Base-by-base conservation (phyloP, 2,113 vertebrate species). In the Neolamprologus variostigma region DNA sequence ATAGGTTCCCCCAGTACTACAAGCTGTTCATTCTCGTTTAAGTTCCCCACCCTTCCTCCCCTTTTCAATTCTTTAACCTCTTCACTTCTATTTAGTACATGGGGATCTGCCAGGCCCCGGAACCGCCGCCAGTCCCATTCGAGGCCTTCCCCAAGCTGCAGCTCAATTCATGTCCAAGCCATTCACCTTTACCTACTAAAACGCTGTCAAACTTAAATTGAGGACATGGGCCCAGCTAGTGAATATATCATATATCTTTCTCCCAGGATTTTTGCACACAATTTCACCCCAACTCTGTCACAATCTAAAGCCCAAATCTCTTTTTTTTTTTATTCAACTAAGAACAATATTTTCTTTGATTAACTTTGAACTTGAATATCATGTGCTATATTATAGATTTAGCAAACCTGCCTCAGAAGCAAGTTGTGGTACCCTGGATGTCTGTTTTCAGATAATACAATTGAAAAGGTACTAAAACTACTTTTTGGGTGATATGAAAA, bases 171-270 rank as follows among this genome's bases (percentile, higher is more conserved):
- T 61, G 16, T 33, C 57, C 57, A 61, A 59, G 57, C 16, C 57
- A 33, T 61, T 61, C 57, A 61, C 57, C 57, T 33, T 61, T 61
- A 61, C 16, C 57, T 10, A 19, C 57, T 33, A 61, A 61, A 61
- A 19, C 0, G 2, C 5, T 61, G 8, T 61, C 57, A 61, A 61
- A 6, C 26, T 0, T 31, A 61, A 61, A 61, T 0, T 61, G 26
- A 17, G 57, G 2, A 17, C 0, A 0, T 17, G 8, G 57, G 57
- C 16, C 8, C 57, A 61, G 57, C 28, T 33, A 33, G 5, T 61
- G 28, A 6, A 61, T 28, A 28, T 37, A 6, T 37, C 19, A 66
- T 13, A n/a, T 37, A 13, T 37, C 19, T 66, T 66, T 37, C 10
- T 21, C 19, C 19, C 33, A 5, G 4, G 17, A 37, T 66, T 13